Evolutionary conservation across 2,113 vertebrate genomes (phyloP).

Genomic region (Chionomys nivalis): DNA sequence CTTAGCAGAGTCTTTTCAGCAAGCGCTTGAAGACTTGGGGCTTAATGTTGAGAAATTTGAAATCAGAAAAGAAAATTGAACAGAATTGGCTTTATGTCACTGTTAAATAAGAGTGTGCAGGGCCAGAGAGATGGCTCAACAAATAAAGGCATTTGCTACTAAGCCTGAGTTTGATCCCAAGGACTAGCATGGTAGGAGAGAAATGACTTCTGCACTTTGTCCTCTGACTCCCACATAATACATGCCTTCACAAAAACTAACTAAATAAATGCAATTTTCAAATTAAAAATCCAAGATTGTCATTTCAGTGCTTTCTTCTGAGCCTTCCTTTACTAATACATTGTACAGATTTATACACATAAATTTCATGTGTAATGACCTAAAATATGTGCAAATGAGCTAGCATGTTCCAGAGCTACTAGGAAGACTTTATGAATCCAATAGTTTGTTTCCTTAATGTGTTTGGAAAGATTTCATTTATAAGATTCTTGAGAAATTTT

Average conservation of each 20-base stretch:
- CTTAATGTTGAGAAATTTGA: constrained; percentile 23
- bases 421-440: not conserved
- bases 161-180: not conserved
- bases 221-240: not conserved
- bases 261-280: not conserved
- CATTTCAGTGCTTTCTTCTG: not conserved
- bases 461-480: not conserved
- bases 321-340: not conserved
- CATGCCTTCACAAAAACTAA: not conserved
- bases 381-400: not conserved
- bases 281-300: not conserved
- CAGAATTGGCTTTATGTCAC: not conserved
- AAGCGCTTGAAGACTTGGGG: not conserved
- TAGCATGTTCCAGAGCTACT: not conserved
- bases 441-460: not conserved
- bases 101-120: not conserved
- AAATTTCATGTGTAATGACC: not conserved
- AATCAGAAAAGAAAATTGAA: constrained; percentile 4
- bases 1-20: constrained; percentile 1
- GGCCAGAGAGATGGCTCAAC: not conserved
- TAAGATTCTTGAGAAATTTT: not conserved
- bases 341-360: not conserved
- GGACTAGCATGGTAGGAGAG: not conserved
- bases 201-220: not conserved
- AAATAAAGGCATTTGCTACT: not conserved